Percentiles rank a stretch among this genome's conserved stretches.
phyloP scores from a whole-genome alignment of 2,888 invertebrate genomes.

The Brachyopa scutellaris region DNA sequence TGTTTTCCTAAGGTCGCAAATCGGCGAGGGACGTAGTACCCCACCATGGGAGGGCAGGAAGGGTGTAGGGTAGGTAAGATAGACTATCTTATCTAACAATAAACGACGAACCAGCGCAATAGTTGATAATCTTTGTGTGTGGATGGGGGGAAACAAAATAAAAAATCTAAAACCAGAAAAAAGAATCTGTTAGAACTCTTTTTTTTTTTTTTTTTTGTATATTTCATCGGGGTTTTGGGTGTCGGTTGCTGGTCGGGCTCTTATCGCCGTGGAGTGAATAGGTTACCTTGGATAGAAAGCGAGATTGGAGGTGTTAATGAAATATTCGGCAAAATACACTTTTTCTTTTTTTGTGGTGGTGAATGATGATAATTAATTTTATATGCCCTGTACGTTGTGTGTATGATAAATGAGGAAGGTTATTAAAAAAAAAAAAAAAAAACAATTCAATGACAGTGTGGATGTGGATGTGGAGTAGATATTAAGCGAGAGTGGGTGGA shows the following conservation, averaged over 20 bases:
- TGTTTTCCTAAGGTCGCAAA: background rate
- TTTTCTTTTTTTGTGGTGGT: too few species aligned
- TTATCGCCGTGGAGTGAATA: constrained; percentile 32
- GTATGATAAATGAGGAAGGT: constrained; percentile 12
- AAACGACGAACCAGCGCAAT: constrained; percentile 52
- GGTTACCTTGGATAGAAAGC: constrained; percentile 32
- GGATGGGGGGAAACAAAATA: constrained; percentile 18
- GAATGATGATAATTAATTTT: constrained; percentile 51
- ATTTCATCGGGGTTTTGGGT: constrained; percentile 8
- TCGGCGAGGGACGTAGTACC: background rate
- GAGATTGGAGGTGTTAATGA: constrained; percentile 62
- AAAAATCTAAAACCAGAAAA: constrained; percentile 12
- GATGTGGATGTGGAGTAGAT: too few species aligned
- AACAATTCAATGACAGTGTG: too few species aligned
- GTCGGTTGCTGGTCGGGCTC: background rate
- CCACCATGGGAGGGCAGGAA: constrained; percentile 7
- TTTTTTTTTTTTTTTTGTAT: constrained; percentile 21
- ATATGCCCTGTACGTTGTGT: constrained; percentile 5
- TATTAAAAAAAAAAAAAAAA: constrained; percentile 4
- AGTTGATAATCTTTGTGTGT: constrained; percentile 54
- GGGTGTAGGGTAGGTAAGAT: constrained; percentile 11
- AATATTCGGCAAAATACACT: constrained; percentile 40
- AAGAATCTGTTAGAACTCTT: constrained; percentile 32
- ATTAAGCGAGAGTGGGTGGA: constrained; percentile 22
- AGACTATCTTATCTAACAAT: constrained; percentile 64